phyloP scores from a whole-genome alignment of 2,113 vertebrate species.

The Rousettus leschenaultii region DNA sequence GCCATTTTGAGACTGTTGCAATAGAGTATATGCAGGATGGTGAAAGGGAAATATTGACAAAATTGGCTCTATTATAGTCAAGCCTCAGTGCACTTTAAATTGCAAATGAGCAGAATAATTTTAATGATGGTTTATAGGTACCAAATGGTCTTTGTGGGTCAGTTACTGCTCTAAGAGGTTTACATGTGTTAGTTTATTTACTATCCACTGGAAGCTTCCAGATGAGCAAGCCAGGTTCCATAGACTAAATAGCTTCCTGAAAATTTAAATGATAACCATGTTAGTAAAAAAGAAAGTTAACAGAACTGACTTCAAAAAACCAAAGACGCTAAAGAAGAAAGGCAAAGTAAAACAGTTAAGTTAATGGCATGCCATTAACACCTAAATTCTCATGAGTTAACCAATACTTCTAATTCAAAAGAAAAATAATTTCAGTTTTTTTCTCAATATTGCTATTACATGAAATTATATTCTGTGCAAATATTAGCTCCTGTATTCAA shows the following conservation, averaged over 20 bases:
- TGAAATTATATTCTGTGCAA: not conserved
- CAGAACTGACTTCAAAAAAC: not conserved
- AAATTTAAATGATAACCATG: not conserved
- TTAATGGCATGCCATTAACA: not conserved
- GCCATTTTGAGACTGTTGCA: not conserved
- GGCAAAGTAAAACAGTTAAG: not conserved
- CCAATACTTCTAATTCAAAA: not conserved
- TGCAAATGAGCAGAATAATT: not conserved
- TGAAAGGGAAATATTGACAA: not conserved
- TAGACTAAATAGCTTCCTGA: not conserved
- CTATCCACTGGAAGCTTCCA: not conserved
- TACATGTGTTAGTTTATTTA: not conserved
- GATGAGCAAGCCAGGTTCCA: not conserved
- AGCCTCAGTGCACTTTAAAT: not conserved
- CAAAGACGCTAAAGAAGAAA: not conserved
- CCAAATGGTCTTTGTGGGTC: not conserved
- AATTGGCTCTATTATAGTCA: slow-evolving; percentile 10
- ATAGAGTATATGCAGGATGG: not conserved
- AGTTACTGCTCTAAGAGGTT: not conserved
- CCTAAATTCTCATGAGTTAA: not conserved
- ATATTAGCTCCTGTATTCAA: not conserved
- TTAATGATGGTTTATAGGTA: not conserved
- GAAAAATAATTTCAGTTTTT: not conserved
- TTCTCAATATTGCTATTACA: not conserved
- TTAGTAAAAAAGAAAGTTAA: not conserved